phyloP scores from a whole-genome alignment of 2,888 invertebrate genomes.

The Mythimna vitellina region DNA sequence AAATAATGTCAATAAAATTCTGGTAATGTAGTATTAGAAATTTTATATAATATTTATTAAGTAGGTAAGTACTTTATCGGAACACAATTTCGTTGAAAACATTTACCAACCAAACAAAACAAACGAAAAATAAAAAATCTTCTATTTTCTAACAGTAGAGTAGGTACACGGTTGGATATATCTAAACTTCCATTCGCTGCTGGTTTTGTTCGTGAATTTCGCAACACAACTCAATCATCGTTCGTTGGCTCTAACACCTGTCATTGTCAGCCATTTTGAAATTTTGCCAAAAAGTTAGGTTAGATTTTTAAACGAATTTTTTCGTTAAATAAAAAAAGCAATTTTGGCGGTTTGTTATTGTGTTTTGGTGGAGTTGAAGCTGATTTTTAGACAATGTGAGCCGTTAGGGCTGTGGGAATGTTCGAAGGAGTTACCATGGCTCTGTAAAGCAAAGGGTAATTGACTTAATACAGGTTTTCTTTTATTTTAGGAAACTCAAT shows the following conservation, averaged over 20 bases:
- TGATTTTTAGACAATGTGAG: too few relatives aligned
- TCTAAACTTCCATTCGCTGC: slow-evolving; percentile 21
- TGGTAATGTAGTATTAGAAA: too few relatives aligned
- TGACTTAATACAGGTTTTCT: too few relatives aligned
- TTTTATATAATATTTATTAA: too few relatives aligned
- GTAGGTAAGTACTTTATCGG: background rate
- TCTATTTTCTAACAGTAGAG: slow-evolving; percentile 7
- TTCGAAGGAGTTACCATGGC: too few relatives aligned
- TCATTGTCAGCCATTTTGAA: slow-evolving; percentile 53
- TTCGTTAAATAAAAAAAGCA: slow-evolving; percentile 13
- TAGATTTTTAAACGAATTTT: slow-evolving; percentile 36
- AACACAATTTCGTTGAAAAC: background rate
- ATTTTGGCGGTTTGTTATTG: slow-evolving; percentile 21
- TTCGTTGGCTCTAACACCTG: slow-evolving; percentile 46
- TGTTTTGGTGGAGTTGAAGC: background rate
- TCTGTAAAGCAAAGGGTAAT: too few relatives aligned
- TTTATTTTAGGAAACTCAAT: too few relatives aligned
- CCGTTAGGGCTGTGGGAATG: background rate
- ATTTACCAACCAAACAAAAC: background rate
- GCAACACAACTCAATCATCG: slow-evolving; percentile 57
- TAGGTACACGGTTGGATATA: slow-evolving; percentile 27
- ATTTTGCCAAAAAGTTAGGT: slow-evolving; percentile 56
- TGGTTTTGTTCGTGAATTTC: slow-evolving; percentile 32
- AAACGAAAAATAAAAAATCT: background rate
- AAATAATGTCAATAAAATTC: too few relatives aligned